Percentiles rank a stretch among this genome's conserved stretches.
Evolutionary conservation across 2,797 vertebrate genomes (phyloP).

Genomic region (Myotis pilosus): DNA sequence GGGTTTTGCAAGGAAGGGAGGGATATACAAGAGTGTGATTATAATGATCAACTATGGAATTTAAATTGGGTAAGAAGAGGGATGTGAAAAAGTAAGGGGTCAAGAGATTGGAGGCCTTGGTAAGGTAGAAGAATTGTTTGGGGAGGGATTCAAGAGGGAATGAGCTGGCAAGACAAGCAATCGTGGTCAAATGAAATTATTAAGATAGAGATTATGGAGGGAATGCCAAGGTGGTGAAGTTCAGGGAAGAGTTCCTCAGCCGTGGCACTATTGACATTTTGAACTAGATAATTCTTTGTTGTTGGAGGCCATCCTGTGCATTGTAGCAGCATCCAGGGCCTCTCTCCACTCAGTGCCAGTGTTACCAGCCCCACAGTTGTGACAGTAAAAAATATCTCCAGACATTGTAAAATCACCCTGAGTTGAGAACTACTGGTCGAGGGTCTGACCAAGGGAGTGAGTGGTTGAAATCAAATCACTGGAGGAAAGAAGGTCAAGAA

Average conservation of each 20-base stretch:
- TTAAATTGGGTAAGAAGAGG: neutral
- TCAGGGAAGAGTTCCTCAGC: constrained; percentile 22
- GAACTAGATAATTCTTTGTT: neutral
- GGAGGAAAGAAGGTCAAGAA: neutral
- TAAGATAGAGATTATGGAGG: neutral
- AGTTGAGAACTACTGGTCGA: neutral
- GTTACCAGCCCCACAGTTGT: neutral
- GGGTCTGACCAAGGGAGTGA: neutral
- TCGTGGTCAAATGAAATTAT: neutral
- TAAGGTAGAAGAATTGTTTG: neutral
- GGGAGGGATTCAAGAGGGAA: neutral
- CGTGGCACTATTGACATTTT: constrained; percentile 7
- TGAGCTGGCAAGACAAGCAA: neutral
- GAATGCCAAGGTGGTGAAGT: neutral
- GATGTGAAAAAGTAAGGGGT: neutral
- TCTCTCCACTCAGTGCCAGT: neutral
- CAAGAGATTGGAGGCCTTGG: neutral
- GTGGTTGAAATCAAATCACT: neutral
- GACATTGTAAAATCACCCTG: neutral
- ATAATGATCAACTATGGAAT: neutral
- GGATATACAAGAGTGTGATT: neutral
- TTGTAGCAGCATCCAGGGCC: neutral
- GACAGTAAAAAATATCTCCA: neutral
- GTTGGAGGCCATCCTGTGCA: neutral
- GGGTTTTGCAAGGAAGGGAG: neutral